Base-by-base conservation (phyloP, 2,797 vertebrate species). In the Okamejei kenojei region DNA sequence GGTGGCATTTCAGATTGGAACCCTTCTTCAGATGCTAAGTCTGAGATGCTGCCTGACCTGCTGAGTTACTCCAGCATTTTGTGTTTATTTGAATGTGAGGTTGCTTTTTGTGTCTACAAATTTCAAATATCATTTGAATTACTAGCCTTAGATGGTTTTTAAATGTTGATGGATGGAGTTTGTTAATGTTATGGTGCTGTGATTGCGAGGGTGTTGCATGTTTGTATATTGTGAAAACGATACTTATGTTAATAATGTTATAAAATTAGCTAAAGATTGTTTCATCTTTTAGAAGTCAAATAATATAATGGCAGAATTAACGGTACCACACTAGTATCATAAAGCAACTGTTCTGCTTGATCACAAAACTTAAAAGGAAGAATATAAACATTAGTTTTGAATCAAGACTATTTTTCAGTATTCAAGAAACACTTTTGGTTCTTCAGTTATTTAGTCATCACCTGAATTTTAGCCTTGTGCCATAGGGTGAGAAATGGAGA, bases 391-490 rank as follows among this genome's bases (percentile, higher is more conserved):
- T 90, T 4, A 26, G 26, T 68, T 90, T 71, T 71, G 35, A 26
- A 73, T 68, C 61, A 90, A 73, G 10, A 21, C 45, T 19, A 90
- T 13, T 38, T 90, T 73, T 45, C 90, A 91, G 8, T 29, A 26
- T 74, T 91, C 82, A 29, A 86, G 15, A 65, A 19, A 0, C 0
- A 10, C n/a, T 6, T 54, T 54, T 81, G 74, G 93, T 93, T 94
- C 94, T 82, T 84, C 21, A 23, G 38, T 21, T 74, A 91, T 91
- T 92, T 90, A 15, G 71, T 91, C 38, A 92, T 92, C 58, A 21
- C 17, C 21, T 92, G 90, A 54, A 71, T 38, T 91, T 76, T 91
- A 76, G 15, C 71, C 88, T 91, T 91, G 35, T 73, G 68, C 88
- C 68, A 91, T 73, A 86, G 58, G 26, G 29, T 81, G 82, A 54